phyloP scores from a whole-genome alignment of 2,888 invertebrate genomes.

The Bursaphelenchus okinawaensis region DNA sequence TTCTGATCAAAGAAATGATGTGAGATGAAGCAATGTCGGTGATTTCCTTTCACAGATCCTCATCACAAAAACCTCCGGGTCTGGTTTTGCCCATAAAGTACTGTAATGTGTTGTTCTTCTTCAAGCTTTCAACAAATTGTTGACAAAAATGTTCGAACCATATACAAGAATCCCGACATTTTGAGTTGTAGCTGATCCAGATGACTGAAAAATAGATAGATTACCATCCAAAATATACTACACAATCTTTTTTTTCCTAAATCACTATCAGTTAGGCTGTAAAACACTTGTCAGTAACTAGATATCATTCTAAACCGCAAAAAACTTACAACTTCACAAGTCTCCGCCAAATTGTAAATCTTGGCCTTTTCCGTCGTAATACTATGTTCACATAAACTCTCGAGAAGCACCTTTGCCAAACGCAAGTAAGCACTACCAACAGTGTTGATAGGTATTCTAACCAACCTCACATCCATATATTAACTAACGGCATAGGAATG shows the following conservation, averaged over 20 bases:
- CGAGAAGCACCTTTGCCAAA: constrained; percentile 4
- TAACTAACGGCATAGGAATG: constrained; percentile 46
- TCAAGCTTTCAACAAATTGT: constrained; percentile 26
- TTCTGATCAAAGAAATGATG: constrained; percentile 35
- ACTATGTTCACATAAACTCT: neutral
- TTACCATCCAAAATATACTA: neutral
- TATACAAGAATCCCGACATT: constrained; percentile 22
- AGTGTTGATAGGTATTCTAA: constrained; percentile 24
- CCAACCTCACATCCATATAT: constrained; percentile 36
- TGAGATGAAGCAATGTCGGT: constrained; percentile 27
- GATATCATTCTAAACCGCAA: too few relatives aligned
- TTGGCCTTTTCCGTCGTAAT: neutral
- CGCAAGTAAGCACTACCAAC: neutral
- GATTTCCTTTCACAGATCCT: constrained; percentile 28
- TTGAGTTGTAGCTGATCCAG: neutral
- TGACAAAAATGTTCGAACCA: constrained; percentile 34
- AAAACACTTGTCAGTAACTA: too few relatives aligned
- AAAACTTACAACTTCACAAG: neutral
- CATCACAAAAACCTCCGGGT: constrained; percentile 26
- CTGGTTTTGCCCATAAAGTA: constrained; percentile 15
- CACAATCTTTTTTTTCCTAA: too few relatives aligned
- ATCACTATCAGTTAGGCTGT: too few relatives aligned
- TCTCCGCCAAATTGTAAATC: constrained; percentile 7
- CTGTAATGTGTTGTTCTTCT: constrained; percentile 14
- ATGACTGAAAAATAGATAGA: too few relatives aligned